Base-by-base conservation (phyloP, 2,113 vertebrate genomes). In the Oryzias celebensis region DNA sequence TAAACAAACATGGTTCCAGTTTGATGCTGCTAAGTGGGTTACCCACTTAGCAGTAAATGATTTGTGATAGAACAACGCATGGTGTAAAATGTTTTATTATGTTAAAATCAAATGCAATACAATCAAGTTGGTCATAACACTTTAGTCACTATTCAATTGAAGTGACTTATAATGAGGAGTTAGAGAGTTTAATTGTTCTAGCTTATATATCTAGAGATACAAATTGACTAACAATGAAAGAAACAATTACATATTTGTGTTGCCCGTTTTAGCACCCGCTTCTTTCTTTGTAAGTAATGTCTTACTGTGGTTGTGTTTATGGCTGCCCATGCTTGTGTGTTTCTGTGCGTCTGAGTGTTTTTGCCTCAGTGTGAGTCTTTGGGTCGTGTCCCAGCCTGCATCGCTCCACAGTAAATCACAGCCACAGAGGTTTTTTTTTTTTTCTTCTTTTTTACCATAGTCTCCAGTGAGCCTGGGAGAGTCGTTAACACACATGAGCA, bases 401-500 rank as follows among this genome's bases (percentile, higher is more conserved):
- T 75, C 52, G 58, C 84, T 72, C 78, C 74, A 75, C 84, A 80
- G 62, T 90, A 89, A 91, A 89, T 90, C 89, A 90, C 68, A 71
- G 72, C 77, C 73, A 55, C 68, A 85, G 84, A 48, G 47, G 31
- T 36, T 36, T 36, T 36, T 36, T 36, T 31, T 36, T 26, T 5
- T 26, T 26, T n/a, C n/a, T 36, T 36, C 8, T 8, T 84, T 89
- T 87, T 85, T 85, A 88, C 75, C 70, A 70, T 87, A 83, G 78
- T 77, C 86, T 82, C 80, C 85, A 87, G 75, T 85, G 84, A 62
- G 83, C 85, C 83, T 79, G 77, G 65, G 83, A 91, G 88, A 91
- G 87, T 85, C 83, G 85, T 91, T 91, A 89, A 86, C 85, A 81
- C 82, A 87, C 81, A 75, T 75, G 85, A 72, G 82, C 86, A 85